A percentile compares a stretch with the other conserved stretches of the same genome.
Evolutionary conservation across 2,888 invertebrate species (phyloP).

Genomic region (Dicyrtoma fusca): DNA sequence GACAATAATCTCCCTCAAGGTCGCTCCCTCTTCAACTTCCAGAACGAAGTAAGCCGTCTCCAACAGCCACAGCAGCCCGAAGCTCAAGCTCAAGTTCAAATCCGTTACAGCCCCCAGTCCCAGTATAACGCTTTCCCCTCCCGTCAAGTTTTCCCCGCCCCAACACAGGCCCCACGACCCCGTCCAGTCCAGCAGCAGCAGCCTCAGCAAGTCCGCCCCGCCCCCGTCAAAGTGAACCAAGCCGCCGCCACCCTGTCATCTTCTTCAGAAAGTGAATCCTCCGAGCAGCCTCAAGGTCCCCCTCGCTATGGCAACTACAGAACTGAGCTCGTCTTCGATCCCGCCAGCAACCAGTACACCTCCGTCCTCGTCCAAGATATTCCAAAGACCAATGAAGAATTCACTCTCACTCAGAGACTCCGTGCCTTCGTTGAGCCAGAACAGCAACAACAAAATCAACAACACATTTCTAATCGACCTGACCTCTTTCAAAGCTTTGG

Average conservation of each 20-base stretch:
- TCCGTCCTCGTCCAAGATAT: conserved; percentile 76
- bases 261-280: neutral
- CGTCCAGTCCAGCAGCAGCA: conserved; percentile 44
- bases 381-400: conserved; percentile 66
- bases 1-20: conserved; percentile 35
- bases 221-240: conserved; percentile 23
- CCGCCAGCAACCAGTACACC: conserved; percentile 75
- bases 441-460: conserved; percentile 21
- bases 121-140: conserved; percentile 54
- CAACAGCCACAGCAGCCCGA: conserved; percentile 49
- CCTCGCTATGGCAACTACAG: conserved; percentile 66
- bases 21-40: conserved; percentile 38
- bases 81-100: conserved; percentile 60
- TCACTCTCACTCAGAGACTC: conserved; percentile 73
- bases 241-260: conserved; percentile 1
- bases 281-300: neutral
- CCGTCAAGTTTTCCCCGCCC: conserved; percentile 34
- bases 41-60: conserved; percentile 46
- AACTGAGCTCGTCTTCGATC: conserved; percentile 77
- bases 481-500: conserved; percentile 38
- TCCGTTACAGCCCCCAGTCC: conserved; percentile 57
- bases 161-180: conserved; percentile 33
- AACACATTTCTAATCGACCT: conserved; percentile 31
- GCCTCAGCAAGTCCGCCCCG: conserved; percentile 48
- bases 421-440: conserved; percentile 73